Percentiles rank a stretch among this genome's conserved stretches.
Evolutionary conservation across 2,113 vertebrate species (phyloP).

Genomic region (Cyphomyrus discorhynchus): DNA sequence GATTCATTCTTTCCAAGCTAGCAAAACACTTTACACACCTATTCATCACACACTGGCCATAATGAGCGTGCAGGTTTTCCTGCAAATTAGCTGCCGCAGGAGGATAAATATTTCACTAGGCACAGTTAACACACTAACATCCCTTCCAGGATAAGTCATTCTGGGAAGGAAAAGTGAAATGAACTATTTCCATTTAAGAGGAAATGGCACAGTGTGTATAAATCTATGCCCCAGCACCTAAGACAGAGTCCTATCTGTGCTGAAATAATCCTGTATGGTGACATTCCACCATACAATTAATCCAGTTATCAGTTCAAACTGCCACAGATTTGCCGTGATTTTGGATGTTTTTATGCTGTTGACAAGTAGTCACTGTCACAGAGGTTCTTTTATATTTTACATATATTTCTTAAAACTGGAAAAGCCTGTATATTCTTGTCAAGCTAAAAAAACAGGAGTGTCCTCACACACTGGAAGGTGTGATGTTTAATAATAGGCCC

Average conservation of each 20-base stretch:
- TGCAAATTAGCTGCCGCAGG: background rate
- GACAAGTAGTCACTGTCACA: background rate
- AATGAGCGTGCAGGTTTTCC: background rate
- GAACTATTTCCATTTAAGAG: background rate
- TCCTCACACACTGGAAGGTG: background rate
- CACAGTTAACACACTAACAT: slow-evolving; percentile 1
- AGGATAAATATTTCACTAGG: slow-evolving; percentile 11
- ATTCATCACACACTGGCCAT: background rate
- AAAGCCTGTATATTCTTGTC: slow-evolving; percentile 15
- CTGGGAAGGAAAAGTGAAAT: background rate
- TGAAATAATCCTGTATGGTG: background rate
- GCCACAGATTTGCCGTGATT: background rate
- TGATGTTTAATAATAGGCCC: background rate
- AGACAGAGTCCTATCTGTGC: background rate
- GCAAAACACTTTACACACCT: background rate
- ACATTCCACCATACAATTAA: background rate
- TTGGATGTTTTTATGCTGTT: background rate
- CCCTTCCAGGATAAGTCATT: slow-evolving; percentile 5
- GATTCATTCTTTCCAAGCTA: background rate
- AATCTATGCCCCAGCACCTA: background rate
- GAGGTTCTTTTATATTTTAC: background rate
- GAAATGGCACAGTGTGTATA: background rate
- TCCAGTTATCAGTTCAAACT: background rate
- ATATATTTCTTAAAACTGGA: slow-evolving; percentile 13
- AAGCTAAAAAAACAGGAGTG: slow-evolving; percentile 9